Conservation (phyloP, 2,113 vertebrate genomes). For the Pygoscelis adeliae region DNA sequence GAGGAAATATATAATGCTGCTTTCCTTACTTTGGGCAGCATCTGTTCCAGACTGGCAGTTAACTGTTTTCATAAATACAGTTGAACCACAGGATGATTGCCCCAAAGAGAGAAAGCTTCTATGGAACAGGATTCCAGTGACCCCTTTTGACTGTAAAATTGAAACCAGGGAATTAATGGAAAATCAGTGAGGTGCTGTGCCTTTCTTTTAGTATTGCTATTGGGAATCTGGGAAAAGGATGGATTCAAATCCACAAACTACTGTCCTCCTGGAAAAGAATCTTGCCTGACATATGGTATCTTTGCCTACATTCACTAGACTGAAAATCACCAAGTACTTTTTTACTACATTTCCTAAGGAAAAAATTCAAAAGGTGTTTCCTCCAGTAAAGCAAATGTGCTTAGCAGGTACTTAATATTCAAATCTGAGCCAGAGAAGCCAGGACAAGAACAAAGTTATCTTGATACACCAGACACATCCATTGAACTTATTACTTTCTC, state of each 20-base stretch:
- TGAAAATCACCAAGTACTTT: not conserved
- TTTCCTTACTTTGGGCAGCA: not conserved
- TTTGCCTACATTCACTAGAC: not conserved
- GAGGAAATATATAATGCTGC: not conserved
- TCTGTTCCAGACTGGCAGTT: not conserved
- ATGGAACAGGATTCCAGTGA: not conserved
- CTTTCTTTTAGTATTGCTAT: not conserved
- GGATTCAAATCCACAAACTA: not conserved
- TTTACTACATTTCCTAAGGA: not conserved
- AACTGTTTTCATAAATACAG: not conserved
- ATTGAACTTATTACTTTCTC: not conserved
- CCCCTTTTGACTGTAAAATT: not conserved
- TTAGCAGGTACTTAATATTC: not conserved
- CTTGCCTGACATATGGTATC: not conserved
- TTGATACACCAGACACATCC: not conserved
- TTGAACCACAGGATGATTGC: not conserved
- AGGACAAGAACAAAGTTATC: not conserved
- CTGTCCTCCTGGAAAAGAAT: not conserved
- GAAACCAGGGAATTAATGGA: not conserved
- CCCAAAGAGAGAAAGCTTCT: not conserved
- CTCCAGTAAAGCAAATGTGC: not conserved
- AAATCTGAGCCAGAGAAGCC: not conserved
- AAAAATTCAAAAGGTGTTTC: not conserved
- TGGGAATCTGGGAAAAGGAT: not conserved
- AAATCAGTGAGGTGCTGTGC: not conserved